Percentiles rank a stretch among this genome's conserved stretches.
phyloP scores from a whole-genome alignment of 2,797 vertebrate species.

The Thunnus albacares region DNA sequence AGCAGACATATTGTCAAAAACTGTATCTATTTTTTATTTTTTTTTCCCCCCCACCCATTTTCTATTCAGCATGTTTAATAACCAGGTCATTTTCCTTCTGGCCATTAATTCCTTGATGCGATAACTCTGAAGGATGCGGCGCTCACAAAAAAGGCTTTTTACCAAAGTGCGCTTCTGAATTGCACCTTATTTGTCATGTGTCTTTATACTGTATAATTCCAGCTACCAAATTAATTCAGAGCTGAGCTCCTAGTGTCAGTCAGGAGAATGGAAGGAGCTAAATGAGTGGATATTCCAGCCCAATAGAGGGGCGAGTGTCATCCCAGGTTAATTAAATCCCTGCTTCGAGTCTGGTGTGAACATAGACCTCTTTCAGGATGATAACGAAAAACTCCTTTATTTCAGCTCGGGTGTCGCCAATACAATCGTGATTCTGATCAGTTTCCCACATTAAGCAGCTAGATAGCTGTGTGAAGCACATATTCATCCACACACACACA shows the following conservation, averaged over 20 bases:
- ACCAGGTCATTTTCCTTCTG: constrained; percentile 62
- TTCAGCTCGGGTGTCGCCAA: constrained; percentile 5
- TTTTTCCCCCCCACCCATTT: constrained; percentile 14
- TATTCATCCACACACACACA: constrained; percentile 15
- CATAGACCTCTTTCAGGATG: constrained; percentile 59
- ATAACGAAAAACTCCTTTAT: constrained; percentile 44
- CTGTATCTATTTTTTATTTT: constrained; percentile 49
- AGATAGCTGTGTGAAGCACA: neutral
- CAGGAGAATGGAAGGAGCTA: constrained; percentile 68
- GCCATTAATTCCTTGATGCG: constrained; percentile 56
- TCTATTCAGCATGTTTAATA: constrained; percentile 62
- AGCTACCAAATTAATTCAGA: constrained; percentile 66
- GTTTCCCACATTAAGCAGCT: constrained; percentile 13
- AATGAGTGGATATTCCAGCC: constrained; percentile 73
- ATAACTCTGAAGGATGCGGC: constrained; percentile 57
- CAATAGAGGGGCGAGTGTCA: constrained; percentile 68
- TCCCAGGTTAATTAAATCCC: constrained; percentile 79
- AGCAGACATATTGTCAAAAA: constrained; percentile 55
- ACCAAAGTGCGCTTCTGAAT: constrained; percentile 48
- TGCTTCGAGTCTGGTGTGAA: constrained; percentile 57
- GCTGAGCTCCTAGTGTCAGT: constrained; percentile 63
- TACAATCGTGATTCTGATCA: constrained; percentile 50
- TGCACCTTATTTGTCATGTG: constrained; percentile 75
- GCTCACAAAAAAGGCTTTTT: constrained; percentile 45
- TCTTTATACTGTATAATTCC: constrained; percentile 77